Evolutionary conservation across 2,113 vertebrate genomes (phyloP).

Genomic region (Entosphenus tridentatus): DNA sequence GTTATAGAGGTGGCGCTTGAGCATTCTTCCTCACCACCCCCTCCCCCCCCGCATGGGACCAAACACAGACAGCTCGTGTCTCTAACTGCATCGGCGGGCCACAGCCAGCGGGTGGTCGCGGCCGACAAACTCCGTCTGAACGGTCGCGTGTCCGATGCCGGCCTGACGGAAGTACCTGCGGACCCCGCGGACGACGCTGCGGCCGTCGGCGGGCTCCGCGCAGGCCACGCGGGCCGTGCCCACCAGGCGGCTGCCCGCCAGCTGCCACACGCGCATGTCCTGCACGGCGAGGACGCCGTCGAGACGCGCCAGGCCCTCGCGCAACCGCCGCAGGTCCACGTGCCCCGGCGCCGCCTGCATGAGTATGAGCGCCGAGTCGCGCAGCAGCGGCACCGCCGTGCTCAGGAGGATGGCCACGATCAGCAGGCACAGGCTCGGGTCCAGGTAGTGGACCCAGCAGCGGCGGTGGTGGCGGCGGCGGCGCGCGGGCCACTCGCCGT

Average conservation of each 20-base stretch:
- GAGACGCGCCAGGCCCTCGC: not conserved
- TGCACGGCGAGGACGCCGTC: not conserved
- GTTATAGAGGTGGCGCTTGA: too few species aligned
- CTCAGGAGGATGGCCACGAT: conserved; percentile 2
- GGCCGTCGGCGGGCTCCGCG: too few species aligned
- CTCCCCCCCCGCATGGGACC: too few species aligned
- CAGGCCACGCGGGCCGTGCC: not conserved
- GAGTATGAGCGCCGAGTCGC: not conserved
- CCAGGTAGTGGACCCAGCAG: not conserved
- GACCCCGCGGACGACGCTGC: too few species aligned
- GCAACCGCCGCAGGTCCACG: not conserved
- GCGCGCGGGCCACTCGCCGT: not conserved
- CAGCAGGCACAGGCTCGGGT: not conserved
- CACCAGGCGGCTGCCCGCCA: not conserved
- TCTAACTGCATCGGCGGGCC: too few species aligned
- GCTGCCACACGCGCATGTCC: conserved; percentile 4
- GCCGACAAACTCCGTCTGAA: too few species aligned
- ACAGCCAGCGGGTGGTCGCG: too few species aligned
- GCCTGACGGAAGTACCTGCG: too few species aligned
- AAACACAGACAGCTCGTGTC: too few species aligned
- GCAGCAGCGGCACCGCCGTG: conserved; percentile 5
- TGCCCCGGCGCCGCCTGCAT: conserved; percentile 2
- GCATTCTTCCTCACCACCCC: too few species aligned
- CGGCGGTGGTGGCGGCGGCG: not conserved
- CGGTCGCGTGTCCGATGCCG: too few species aligned